phyloP scores from a whole-genome alignment of 2,888 invertebrate species.

The Melanostoma mellinum region DNA sequence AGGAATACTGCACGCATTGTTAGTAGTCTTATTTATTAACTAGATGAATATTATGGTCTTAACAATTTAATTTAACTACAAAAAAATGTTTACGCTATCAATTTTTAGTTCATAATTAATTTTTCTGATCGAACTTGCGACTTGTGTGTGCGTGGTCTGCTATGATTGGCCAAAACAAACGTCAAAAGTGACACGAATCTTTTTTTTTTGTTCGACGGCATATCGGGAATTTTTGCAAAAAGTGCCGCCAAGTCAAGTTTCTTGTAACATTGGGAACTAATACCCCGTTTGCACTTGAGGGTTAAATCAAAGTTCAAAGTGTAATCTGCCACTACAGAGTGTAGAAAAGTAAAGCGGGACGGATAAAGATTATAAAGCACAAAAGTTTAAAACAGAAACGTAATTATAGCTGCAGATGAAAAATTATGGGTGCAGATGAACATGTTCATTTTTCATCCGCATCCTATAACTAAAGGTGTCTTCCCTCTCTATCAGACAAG shows the following conservation, averaged over 20 bases:
- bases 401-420: no score
- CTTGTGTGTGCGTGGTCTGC: slow-evolving; percentile 77
- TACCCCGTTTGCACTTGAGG: no score
- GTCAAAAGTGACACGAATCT: slow-evolving; percentile 67
- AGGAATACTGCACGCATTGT: slow-evolving; percentile 55
- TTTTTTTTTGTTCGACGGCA: slow-evolving; percentile 18
- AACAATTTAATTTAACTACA: slow-evolving; percentile 38
- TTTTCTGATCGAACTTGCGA: slow-evolving; percentile 48
- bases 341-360: no score
- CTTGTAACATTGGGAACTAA: not conserved
- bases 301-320: no score
- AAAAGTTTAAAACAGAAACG: no score
- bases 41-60: slow-evolving; percentile 53
- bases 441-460: no score
- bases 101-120: slow-evolving; percentile 60
- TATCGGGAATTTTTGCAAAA: not conserved
- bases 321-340: no score
- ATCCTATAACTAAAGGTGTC: no score
- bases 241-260: not conserved
- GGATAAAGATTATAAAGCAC: no score
- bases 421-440: no score
- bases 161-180: slow-evolving; percentile 76
- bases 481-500: no score
- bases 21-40: slow-evolving; percentile 59
- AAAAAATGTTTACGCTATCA: slow-evolving; percentile 68